A percentile compares a stretch with the other conserved stretches of the same genome.
These are phyloP conservation scores for Neotoma lepida DNA, from an alignment of 2,113 vertebrate genomes.

Conservation along the genomic window DNA sequence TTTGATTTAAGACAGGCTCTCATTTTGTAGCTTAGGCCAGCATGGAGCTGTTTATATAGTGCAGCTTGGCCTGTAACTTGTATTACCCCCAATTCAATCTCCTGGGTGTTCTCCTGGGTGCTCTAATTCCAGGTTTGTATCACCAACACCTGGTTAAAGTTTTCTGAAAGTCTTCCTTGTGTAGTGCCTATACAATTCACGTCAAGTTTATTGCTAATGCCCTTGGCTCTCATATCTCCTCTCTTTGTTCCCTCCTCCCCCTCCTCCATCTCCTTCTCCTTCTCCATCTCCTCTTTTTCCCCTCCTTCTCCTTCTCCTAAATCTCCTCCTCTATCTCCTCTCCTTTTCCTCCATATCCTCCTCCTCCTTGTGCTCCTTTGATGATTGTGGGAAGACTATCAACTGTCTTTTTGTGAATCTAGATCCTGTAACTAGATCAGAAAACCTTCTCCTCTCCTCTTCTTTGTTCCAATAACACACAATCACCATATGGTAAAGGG, in stretches of 20 bases:
- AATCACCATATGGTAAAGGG: not conserved
- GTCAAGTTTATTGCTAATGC: not conserved
- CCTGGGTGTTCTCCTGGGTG: not conserved
- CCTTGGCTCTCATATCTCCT: not conserved
- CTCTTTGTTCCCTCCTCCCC: not conserved
- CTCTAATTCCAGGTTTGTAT: not conserved
- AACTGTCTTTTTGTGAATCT: not conserved
- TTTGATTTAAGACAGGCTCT: not conserved
- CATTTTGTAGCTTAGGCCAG: not conserved
- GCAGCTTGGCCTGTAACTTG: not conserved
- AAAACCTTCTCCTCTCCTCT: conserved; percentile 18
- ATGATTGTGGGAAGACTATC: not conserved
- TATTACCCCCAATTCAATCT: not conserved
- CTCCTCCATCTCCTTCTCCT: fast-evolving
- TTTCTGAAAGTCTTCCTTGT: conserved; percentile 17
- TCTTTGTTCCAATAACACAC: not conserved
- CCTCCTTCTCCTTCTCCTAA: not conserved
- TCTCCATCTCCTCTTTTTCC: too few species aligned
- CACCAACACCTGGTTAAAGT: not conserved
- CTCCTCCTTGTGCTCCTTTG: not conserved
- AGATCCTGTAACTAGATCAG: not conserved
- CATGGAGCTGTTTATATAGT: not conserved
- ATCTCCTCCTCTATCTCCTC: fast-evolving
- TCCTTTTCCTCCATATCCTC: not conserved
- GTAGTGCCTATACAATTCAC: not conserved